Percentiles rank a stretch among this genome's conserved stretches.
Conservation (phyloP, 2,888 invertebrate species). For the Bugulina stolonifera region DNA sequence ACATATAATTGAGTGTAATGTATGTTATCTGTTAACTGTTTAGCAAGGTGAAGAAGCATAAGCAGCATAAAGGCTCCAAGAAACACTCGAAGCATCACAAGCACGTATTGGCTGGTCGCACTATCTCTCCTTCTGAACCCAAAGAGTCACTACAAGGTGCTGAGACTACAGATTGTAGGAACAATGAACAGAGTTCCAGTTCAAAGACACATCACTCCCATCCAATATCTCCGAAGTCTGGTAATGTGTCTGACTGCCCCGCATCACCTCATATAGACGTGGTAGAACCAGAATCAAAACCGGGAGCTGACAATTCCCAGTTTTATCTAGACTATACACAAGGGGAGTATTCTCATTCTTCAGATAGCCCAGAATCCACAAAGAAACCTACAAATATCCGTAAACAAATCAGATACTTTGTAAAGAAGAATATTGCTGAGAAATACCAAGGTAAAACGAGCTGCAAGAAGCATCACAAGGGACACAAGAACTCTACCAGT, state of each 20-base stretch:
- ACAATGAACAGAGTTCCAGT: neutral
- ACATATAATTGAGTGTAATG: too few relatives aligned
- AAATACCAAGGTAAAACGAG: neutral
- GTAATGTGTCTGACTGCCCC: neutral
- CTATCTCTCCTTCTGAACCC: neutral
- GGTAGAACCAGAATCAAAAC: too few relatives aligned
- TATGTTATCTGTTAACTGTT: too few relatives aligned
- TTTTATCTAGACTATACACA: neutral
- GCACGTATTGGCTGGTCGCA: neutral
- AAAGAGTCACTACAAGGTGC: neutral
- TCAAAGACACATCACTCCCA: neutral
- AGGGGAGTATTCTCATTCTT: neutral
- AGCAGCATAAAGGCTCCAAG: neutral
- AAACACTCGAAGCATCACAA: neutral
- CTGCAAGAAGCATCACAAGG: conserved; percentile 19
- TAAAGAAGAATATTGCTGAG: too few relatives aligned
- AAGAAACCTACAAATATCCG: neutral
- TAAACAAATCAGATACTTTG: neutral
- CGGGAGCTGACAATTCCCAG: neutral
- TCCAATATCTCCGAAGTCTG: neutral
- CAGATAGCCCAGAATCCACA: neutral
- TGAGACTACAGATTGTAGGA: neutral
- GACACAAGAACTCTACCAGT: conserved; percentile 3
- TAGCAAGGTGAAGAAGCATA: neutral
- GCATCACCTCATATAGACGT: too few relatives aligned